These are phyloP conservation scores for Oasisia sp. DNA, from an alignment of 2,888 invertebrate genomes.

Conservation along the genomic window DNA sequence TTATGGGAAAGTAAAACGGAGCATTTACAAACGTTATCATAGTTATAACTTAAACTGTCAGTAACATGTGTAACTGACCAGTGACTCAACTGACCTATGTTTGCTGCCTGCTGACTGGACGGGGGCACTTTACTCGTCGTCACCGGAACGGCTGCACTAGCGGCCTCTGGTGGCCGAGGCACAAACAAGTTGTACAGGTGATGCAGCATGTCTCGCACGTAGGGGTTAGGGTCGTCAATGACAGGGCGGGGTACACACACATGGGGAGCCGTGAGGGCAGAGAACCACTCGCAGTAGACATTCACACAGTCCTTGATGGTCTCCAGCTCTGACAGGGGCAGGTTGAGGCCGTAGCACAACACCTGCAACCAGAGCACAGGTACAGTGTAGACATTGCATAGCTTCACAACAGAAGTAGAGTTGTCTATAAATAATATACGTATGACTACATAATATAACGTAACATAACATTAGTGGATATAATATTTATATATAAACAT, in stretches of 20 bases:
- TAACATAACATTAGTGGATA: not conserved
- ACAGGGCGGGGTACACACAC: conserved; percentile 90
- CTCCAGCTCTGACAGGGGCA: conserved; percentile 90
- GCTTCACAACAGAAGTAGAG: too few relatives aligned
- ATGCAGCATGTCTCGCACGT: conserved; percentile 87
- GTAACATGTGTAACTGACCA: not conserved
- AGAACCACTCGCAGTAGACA: conserved; percentile 96
- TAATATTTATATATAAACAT: not conserved
- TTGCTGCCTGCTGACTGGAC: not conserved
- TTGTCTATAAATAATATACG: too few relatives aligned
- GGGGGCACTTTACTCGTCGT: not conserved
- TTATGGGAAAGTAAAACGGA: too few relatives aligned
- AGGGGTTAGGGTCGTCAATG: conserved; percentile 87
- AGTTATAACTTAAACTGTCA: not conserved
- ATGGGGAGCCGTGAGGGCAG: conserved; percentile 79
- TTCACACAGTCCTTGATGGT: conserved; percentile 95
- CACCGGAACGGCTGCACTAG: not conserved
- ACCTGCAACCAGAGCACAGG: conserved; percentile 71
- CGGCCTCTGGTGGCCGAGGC: conserved; percentile 79
- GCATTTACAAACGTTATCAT: too few relatives aligned
- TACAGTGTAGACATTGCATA: not conserved
- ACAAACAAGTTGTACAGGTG: conserved; percentile 95
- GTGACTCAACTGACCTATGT: not conserved
- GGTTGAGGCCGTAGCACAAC: conserved; percentile 88
- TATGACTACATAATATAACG: too few relatives aligned